Conservation (phyloP, 2,113 vertebrate species). For the Nycticorax nycticorax region DNA sequence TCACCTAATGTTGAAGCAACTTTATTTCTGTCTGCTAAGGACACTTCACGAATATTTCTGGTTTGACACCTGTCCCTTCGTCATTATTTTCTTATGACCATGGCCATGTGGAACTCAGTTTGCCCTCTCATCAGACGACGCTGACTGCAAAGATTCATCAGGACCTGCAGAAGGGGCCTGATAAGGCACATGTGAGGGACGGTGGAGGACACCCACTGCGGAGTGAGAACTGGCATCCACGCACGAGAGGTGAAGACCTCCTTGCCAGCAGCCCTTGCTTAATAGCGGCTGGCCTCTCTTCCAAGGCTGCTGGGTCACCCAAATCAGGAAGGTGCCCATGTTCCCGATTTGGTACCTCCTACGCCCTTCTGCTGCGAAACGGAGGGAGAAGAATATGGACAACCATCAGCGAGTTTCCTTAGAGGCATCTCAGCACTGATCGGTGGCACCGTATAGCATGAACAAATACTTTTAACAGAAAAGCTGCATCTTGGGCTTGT, state of each 20-base stretch:
- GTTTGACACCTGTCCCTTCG: background rate
- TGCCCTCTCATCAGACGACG: background rate
- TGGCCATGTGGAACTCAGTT: background rate
- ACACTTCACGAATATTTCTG: background rate
- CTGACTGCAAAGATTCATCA: background rate
- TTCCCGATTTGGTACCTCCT: rapidly evolving
- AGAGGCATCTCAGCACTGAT: background rate
- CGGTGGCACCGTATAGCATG: background rate
- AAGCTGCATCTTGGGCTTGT: background rate
- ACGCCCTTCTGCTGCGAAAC: background rate
- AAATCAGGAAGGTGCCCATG: background rate
- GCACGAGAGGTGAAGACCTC: too few species aligned
- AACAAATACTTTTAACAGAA: background rate
- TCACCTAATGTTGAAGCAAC: background rate
- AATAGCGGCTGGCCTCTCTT: background rate
- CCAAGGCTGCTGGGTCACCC: background rate
- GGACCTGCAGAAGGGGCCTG: background rate
- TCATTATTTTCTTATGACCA: background rate
- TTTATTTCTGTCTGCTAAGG: background rate
- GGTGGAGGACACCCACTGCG: background rate
- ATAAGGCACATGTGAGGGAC: background rate
- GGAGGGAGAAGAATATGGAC: background rate
- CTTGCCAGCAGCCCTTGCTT: background rate
- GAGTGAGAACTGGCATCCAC: background rate
- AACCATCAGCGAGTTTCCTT: background rate